Conservation (phyloP, 1,140 invertebrate genomes). For the Bombus pascuorum region DNA sequence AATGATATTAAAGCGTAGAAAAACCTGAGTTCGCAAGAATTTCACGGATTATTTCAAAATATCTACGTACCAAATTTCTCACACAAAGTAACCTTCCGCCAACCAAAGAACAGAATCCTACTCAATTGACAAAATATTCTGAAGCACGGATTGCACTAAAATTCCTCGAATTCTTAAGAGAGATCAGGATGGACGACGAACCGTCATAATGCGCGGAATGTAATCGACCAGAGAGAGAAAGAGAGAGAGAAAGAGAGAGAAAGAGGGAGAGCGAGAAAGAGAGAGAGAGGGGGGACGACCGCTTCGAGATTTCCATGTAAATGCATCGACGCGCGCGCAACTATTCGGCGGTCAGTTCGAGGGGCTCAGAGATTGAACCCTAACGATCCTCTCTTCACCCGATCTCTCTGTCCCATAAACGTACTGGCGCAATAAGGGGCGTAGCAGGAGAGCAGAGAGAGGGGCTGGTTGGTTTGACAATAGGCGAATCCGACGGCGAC, state of each 20-base stretch:
- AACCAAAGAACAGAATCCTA: too few species aligned
- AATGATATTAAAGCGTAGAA: too few species aligned
- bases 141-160: neutral
- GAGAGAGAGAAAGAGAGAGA: neutral
- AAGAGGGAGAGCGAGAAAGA: too few species aligned
- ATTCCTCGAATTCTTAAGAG: conserved; percentile 48
- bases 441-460: neutral
- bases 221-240: conserved; percentile 35
- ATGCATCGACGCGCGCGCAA: conserved; percentile 52
- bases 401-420: conserved; percentile 53
- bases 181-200: conserved; percentile 23
- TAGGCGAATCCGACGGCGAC: conserved; percentile 46
- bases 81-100: too few species aligned
- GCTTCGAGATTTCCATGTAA: conserved; percentile 63
- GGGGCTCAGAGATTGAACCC: conserved; percentile 36
- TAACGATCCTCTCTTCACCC: conserved; percentile 51
- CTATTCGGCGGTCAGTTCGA: conserved; percentile 54
- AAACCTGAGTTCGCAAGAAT: too few species aligned
- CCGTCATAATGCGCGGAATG: conserved; percentile 56
- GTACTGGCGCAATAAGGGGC: conserved; percentile 35
- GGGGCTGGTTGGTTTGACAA: conserved; percentile 26
- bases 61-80: too few species aligned
- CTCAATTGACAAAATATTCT: too few species aligned
- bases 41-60: too few species aligned
- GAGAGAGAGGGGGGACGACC: too few species aligned